Conservation (phyloP, 2,113 vertebrate genomes). For the Sylvietta virens region DNA sequence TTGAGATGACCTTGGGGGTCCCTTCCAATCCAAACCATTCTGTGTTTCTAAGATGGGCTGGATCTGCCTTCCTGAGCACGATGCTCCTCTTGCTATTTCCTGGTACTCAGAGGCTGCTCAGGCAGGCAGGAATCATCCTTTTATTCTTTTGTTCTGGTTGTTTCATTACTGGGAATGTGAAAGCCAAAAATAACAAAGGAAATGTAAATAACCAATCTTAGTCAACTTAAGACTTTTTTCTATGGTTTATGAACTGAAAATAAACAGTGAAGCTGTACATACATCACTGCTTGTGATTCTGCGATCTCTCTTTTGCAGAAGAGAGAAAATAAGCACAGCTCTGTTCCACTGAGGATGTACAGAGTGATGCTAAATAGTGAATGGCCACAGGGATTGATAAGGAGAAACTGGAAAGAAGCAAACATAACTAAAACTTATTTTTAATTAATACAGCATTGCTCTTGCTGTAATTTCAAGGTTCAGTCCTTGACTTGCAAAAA, state of each 20-base stretch:
- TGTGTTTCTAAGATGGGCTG: background rate
- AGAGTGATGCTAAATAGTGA: background rate
- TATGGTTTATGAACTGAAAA: background rate
- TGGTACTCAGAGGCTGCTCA: background rate
- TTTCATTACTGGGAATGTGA: background rate
- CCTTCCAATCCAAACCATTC: background rate
- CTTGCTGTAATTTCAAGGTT: background rate
- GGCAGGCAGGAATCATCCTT: background rate
- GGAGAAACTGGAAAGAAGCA: background rate
- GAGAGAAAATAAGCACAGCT: background rate
- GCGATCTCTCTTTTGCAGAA: background rate
- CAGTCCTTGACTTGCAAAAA: background rate
- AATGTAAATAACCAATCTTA: background rate
- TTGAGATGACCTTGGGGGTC: background rate
- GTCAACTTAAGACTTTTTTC: background rate
- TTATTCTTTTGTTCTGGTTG: background rate
- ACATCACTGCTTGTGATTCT: background rate
- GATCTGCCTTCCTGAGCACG: background rate
- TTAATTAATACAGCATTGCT: background rate
- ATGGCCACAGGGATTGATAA: background rate
- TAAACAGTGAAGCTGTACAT: background rate
- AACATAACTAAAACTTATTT: background rate
- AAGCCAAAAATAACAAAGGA: background rate
- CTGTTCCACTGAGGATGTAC: background rate
- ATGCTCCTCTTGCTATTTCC: background rate